These are phyloP conservation scores for Pristionchus exspectatus DNA, from an alignment of 2,888 invertebrate genomes.

Conservation along the genomic window DNA sequence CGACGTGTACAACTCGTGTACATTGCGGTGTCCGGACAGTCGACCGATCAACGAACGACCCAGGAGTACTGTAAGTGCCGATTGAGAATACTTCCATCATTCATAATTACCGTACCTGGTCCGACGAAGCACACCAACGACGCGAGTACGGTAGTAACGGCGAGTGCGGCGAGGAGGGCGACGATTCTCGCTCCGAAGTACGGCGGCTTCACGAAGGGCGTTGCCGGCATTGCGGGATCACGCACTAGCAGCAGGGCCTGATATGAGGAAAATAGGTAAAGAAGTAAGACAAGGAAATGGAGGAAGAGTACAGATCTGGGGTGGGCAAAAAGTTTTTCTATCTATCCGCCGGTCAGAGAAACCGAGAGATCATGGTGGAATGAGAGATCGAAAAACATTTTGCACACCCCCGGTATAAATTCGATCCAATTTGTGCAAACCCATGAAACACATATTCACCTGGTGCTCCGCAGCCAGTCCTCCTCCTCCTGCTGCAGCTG, in stretches of 20 bases:
- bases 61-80: slow-evolving; percentile 85
- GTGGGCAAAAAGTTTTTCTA: too few relatives aligned
- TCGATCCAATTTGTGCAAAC: neutral
- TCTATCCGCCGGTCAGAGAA: too few relatives aligned
- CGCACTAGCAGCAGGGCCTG: slow-evolving; percentile 90
- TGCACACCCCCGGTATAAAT: too few relatives aligned
- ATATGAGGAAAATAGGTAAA: slow-evolving; percentile 59
- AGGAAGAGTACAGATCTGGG: too few relatives aligned
- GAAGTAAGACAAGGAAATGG: neutral
- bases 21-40: slow-evolving; percentile 81
- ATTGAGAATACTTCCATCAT: neutral
- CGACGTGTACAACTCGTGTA: slow-evolving; percentile 86
- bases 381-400: too few relatives aligned
- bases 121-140: slow-evolving; percentile 90
- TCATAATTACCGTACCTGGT: slow-evolving; percentile 82
- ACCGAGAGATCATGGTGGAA: too few relatives aligned
- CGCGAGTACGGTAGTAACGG: slow-evolving; percentile 89
- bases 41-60: slow-evolving; percentile 77
- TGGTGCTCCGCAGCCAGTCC: slow-evolving; percentile 70
- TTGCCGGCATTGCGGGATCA: slow-evolving; percentile 86
- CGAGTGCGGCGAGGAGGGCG: slow-evolving; percentile 86
- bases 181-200: slow-evolving; percentile 85
- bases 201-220: slow-evolving; percentile 91
- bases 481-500: slow-evolving; percentile 42
- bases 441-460: neutral